Conservation (phyloP, 2,888 invertebrate genomes). For the Lissocephala sabroskyi region DNA sequence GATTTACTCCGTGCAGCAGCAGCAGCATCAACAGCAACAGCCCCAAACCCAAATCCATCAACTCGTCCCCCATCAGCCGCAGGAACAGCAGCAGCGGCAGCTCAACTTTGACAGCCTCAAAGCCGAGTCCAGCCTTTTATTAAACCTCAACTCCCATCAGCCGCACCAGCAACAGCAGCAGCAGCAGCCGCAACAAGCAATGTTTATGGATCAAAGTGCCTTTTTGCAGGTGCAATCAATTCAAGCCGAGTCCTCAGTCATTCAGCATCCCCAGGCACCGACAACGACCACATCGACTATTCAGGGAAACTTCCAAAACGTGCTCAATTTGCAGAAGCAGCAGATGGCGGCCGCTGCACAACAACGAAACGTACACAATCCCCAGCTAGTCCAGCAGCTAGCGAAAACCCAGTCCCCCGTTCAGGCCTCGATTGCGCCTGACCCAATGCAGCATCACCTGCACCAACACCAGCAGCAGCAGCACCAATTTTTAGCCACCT, state of each 20-base stretch:
- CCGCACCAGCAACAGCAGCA: conserved; percentile 17
- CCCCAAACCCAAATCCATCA: conserved; percentile 20
- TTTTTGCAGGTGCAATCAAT: conserved; percentile 7
- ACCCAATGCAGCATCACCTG: conserved; percentile 50
- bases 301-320: conserved; percentile 59
- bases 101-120: not conserved
- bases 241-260: conserved; percentile 13
- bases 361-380: conserved; percentile 17
- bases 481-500: conserved; percentile 10
- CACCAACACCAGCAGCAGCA: conserved; percentile 32
- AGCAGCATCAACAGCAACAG: conserved; percentile 33
- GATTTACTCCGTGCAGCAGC: conserved; percentile 27
- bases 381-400: conserved; percentile 42
- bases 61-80: conserved; percentile 2
- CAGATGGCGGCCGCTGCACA: conserved; percentile 37
- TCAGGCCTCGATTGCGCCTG: conserved; percentile 39
- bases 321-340: conserved; percentile 53
- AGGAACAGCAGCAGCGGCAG: conserved; percentile 17
- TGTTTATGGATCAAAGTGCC: not conserved
- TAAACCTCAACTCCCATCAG: conserved; percentile 8
- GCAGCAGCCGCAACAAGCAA: conserved; percentile 72
- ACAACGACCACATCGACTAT: conserved; percentile 36
- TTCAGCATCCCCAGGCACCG: conserved; percentile 21
- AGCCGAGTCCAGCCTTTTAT: conserved; percentile 7
- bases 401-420: no score